Conservation (phyloP, 2,113 vertebrate genomes). For the Hippocampus abdominalis region DNA sequence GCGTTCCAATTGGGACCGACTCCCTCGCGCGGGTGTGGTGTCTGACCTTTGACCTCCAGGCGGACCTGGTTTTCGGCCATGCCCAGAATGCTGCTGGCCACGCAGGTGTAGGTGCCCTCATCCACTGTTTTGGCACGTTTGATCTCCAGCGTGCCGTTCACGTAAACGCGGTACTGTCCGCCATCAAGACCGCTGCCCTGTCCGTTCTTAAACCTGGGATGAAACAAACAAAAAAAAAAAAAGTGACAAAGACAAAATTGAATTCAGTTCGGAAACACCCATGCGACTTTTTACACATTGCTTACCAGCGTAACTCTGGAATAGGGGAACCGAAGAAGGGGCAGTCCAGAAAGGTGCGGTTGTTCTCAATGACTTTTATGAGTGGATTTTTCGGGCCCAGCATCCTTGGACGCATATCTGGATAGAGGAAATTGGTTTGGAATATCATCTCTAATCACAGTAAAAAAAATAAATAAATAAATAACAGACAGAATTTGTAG, state of each 20-base stretch:
- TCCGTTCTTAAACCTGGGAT: constrained; percentile 95
- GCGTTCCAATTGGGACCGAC: neutral
- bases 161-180: constrained; percentile 84
- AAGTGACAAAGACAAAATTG: neutral
- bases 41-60: constrained; percentile 95
- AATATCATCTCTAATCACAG: neutral
- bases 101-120: constrained; percentile 93
- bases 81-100: constrained; percentile 90
- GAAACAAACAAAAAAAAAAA: too few species aligned
- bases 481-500: neutral
- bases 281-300: too few species aligned
- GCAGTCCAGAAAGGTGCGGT: constrained; percentile 86
- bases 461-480: neutral
- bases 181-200: constrained; percentile 91
- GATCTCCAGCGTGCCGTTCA: constrained; percentile 91
- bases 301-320: constrained; percentile 90
- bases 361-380: constrained; percentile 88
- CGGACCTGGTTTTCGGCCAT: constrained; percentile 85
- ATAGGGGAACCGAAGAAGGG: constrained; percentile 94
- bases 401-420: constrained; percentile 86
- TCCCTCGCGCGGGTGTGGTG: too few species aligned
- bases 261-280: too few species aligned
- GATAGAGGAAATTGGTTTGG: neutral
- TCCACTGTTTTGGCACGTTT: constrained; percentile 81
- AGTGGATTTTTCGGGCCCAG: constrained; percentile 84